Percentiles rank a stretch among this genome's conserved stretches.
phyloP scores from a whole-genome alignment of 1,140 invertebrate genomes.

The Cotesia vestalis region DNA sequence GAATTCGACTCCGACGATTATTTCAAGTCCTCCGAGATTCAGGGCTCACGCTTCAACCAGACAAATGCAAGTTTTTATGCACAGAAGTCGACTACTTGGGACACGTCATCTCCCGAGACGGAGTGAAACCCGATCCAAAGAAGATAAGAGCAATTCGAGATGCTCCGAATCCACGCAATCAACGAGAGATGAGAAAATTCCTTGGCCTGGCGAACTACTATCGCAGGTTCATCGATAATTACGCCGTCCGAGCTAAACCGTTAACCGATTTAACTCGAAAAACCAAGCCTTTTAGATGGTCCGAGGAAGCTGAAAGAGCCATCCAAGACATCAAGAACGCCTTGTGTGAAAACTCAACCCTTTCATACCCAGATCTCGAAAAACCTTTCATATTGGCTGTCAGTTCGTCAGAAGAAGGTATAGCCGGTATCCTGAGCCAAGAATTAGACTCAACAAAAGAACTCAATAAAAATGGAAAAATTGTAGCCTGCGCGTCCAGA shows the following conservation, averaged over 20 bases:
- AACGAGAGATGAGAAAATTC: conserved; percentile 21
- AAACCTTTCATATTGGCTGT: too few relatives aligned
- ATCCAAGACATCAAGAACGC: too few relatives aligned
- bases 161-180: neutral
- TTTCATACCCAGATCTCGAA: too few relatives aligned
- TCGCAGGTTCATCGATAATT: neutral
- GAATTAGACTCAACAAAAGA: neutral
- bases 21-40: neutral
- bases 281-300: too few relatives aligned
- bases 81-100: conserved; percentile 19
- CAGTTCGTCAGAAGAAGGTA: too few relatives aligned
- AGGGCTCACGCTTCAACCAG: conserved; percentile 16
- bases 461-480: neutral
- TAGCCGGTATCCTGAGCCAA: too few relatives aligned
- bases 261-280: too few relatives aligned
- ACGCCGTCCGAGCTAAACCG: neutral
- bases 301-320: too few relatives aligned
- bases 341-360: too few relatives aligned
- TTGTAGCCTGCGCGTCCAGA: conserved; percentile 41
- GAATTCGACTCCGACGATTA: neutral
- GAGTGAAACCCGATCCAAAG: neutral
- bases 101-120: conserved; percentile 24
- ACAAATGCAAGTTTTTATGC: conserved; percentile 24
- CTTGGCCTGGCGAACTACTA: neutral
- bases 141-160: neutral